Evolutionary conservation across 2,113 vertebrate genomes (phyloP), one percentile per base, ranked within the genome.

Genomic region (Erinaceus europaeus): DNA sequence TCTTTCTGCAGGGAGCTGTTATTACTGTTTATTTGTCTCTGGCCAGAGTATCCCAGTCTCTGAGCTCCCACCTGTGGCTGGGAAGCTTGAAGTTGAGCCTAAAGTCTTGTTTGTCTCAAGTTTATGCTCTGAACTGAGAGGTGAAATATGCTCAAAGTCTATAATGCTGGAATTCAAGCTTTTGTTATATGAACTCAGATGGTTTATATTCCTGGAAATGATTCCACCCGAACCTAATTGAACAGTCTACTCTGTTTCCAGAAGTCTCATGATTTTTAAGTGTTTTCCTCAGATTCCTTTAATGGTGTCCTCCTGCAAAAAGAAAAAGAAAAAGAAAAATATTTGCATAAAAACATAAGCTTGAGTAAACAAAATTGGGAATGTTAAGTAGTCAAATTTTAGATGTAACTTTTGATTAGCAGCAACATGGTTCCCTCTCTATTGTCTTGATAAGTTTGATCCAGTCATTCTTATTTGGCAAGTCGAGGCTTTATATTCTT

Each of bases 131-230:
- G 6, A 46, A 85, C 61, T 76, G 68, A 86, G 55, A 25, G 82
- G 15, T 55, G 40, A 93, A 72, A 88, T 87, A 81, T 90, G 53
- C 48, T 94, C 50, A 12, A 46, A 73, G 59, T 78, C 61, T 55
- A 15, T 52, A n/a, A 32, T 50, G 5, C 40, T 72, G 69, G 77
- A 72, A 48, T 27, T 36, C 11, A 34, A 72, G 7, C 36, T 83
- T 95, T 62, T 75, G 68, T 77, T 84, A 86, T 62, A 64, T 61
- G 90, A 88, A 75, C 36, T 78, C 59, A 61, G 88, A 64, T 5
- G 20, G 42, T 91, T 61, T 76, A 14, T 88, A 74, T 90, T 85
- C 38, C 71, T 86, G 67, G 67, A 94, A 91, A 73, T 18, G 25
- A 75, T 68, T 68, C 68, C 17, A 74, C 27, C 21, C 4, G 1